Base-by-base conservation (phyloP, 2,113 vertebrate species). In the Tyto alba region DNA sequence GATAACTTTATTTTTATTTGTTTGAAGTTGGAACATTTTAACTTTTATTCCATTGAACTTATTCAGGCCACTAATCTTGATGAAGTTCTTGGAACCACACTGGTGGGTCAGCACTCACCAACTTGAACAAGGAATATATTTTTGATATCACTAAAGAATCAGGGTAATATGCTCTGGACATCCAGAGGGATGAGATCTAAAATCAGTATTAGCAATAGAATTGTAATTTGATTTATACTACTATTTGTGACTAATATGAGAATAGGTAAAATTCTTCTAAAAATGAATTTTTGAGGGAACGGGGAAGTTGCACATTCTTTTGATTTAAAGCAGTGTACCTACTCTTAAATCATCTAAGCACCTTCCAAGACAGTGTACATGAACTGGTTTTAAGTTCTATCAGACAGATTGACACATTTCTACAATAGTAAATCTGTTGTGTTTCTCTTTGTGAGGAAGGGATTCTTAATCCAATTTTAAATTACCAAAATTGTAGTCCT, bases 51-150 rank as follows among this genome's bases (percentile, higher is more conserved):
- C 21, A 43, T 7, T 78, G 6, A 4, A 22, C 9, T 62, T 45
- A 41, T 12, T 57, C 16, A 21, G 41, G 5, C 10, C 41, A 19
- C 11, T 68, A 18, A 40, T 72, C 7, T 29, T 75, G 11, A 18
- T 52, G 13, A 57, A 72, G 4, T 27, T 69, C 36, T 45, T 79
- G 8, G 22, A 85, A 75, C 4, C 4, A 40, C 4, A 18, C 2
- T 20, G 4, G 3, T 52, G 4, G 0, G 3, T 56, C 25, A 60
- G 3, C 2, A 7, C 6, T 66, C 48, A 71, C 1, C 7, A 52
- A 3, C 3, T 41, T 79, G 21, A n/a, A 38, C 8, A 69, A 2
- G 4, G 30, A 81, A 20, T 45, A 11, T n/a, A 2, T 5, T 25
- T 27, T 9, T 12, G 29, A 6, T 59, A 53, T 50, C 19, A 9